Evolutionary conservation across 1,140 invertebrate species (phyloP), one percentile per base, ranked within the genome.

Genomic region (Campoletis sonorensis): DNA sequence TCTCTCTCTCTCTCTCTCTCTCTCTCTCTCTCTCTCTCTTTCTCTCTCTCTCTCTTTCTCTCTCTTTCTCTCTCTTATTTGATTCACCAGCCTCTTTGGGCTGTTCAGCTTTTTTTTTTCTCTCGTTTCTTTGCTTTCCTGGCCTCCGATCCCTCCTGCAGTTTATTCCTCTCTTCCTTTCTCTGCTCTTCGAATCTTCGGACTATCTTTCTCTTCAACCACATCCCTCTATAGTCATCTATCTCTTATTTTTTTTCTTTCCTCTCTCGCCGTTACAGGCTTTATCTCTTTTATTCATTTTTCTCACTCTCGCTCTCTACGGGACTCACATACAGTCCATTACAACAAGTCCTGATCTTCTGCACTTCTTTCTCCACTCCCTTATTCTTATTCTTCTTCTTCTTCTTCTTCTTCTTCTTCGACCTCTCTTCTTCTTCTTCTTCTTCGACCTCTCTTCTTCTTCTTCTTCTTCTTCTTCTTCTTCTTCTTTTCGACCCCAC

Each of bases 251-350:
- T 13, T 79, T 45, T 21, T 5, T 51, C n/a, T 54, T 67, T 71
- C 70, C 67, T 79, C n/a, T 40, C 75, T 64, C 51, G 27, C 75
- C 30, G 26, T 77, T 64, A 64, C 75, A 23, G 27, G 26, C 23
- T 54, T 64, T 75, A 37, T 76, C 40, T 73, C 18, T 54, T 37
- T 82, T 45, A 37, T 68, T 58, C 67, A 26, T 79, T 67, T 79
- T 67, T 30, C 40, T 77, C 75, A 77, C 75, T 77, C 75, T 77
- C 75, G 75, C 75, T 77, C 75, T 77, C 75, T 77, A 64, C 54
- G 75, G 54, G 49, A 64, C 54, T 58, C 64, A 70, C 26, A 70
- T 26, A 70, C 51, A 77, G 27, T 77, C 54, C 27, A 77, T 77
- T 61, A 77, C 75, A 64, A 16, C 75, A 23, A 77, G 54, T 77